These are phyloP conservation scores for Apostichopus parvimensis DNA, from an alignment of 35 echinoderm and acorn worm species.

Conservation along the genomic window DNA sequence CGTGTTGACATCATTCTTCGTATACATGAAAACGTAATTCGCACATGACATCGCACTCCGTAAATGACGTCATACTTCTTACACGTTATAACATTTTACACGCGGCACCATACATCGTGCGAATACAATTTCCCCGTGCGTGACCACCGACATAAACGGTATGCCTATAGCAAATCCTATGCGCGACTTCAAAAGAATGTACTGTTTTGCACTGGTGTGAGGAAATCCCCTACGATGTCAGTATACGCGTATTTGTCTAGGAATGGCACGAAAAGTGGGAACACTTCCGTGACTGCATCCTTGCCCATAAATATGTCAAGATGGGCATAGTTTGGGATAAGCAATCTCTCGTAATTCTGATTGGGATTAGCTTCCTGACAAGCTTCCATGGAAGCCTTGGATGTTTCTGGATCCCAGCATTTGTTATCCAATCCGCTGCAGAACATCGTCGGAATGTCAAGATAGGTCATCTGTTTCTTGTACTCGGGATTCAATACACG, in stretches of 20 bases:
- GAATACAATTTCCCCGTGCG: too few species aligned
- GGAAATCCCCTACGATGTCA: neutral
- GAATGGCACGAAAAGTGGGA: constrained; percentile 71
- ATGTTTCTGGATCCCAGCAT: constrained; percentile 63
- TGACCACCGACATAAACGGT: too few species aligned
- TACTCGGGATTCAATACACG: constrained; percentile 27
- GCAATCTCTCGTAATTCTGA: constrained; percentile 63
- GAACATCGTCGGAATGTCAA: constrained; percentile 76
- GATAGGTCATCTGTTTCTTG: constrained; percentile 52
- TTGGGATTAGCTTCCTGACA: constrained; percentile 68
- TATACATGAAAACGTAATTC: too few species aligned
- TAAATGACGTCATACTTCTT: too few species aligned
- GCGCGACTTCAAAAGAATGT: constrained; percentile 37
- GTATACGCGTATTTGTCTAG: constrained; percentile 62
- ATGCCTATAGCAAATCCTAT: too few species aligned
- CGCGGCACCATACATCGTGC: too few species aligned
- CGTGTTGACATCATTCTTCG: too few species aligned
- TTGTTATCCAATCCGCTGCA: constrained; percentile 68
- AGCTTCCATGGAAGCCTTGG: constrained; percentile 49
- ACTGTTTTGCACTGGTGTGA: constrained; percentile 14
- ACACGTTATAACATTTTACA: too few species aligned
- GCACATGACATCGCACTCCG: too few species aligned
- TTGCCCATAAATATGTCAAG: constrained; percentile 72
- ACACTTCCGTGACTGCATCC: constrained; percentile 60
- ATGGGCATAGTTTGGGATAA: constrained; percentile 61